Base-by-base conservation (phyloP, 2,113 vertebrate genomes). In the Pelvicachromis taeniatus region DNA sequence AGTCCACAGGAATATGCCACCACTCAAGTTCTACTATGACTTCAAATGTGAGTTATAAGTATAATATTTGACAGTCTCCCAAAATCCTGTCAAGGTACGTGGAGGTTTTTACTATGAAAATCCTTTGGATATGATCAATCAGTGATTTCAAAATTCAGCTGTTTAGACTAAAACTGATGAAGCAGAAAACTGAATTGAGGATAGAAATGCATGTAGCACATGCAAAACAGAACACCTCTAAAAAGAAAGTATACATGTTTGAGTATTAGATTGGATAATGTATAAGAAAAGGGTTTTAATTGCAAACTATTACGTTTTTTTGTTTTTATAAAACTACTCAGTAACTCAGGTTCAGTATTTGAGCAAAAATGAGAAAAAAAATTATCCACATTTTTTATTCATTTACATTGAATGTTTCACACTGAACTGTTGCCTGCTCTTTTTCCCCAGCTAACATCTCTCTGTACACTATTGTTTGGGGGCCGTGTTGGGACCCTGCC, bases 401-500 rank as follows among this genome's bases (percentile, higher is more conserved):
- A 54, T 21, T 54, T 54, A 54, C 10, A 52, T 50, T 17, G 26
- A 50, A 50, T 75, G 21, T 42, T 78, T 81, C 12, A n/a, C 7
- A 75, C 70, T 14, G 7, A 68, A 14, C 17, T 26, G 65, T 75
- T 75, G 52, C 29, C n/a, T 75, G 1, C 10, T 83, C 9, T 42
- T 84, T 68, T 50, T 50, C 1, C 65, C n/a, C 91, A 99, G 99
- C 97, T 11, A 97, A 97, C 87, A 98, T 99, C 82, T 97, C 96
- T 77, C 97, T 97, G 87, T 99, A 98, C 93, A 99, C 98, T 7
- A 97, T 99, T 0, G 98, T 99, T 7, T 99, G 98, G 99, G 99
- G 99, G 3, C 99, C 98, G 0, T 99, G 98, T 95, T 99, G 99
- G 98, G 98, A 99, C 93, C 98, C 98, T 0, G 98, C 98, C 65